Evolutionary conservation across 1,140 invertebrate genomes (phyloP).

Genomic region (Ostrea denselamellosa): DNA sequence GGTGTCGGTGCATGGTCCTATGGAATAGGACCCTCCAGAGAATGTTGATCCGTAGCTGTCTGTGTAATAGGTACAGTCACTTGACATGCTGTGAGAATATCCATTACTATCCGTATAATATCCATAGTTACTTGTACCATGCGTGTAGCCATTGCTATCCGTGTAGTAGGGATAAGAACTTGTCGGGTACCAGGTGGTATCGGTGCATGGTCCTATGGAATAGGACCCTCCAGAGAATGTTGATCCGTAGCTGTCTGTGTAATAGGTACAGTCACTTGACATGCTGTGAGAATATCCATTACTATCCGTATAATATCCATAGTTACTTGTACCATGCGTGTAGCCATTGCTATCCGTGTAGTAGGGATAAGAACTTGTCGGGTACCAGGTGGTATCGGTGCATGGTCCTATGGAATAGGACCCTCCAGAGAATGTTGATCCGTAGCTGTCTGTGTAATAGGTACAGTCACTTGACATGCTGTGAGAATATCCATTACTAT

Average conservation of each 20-base stretch:
- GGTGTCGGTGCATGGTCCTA: background rate
- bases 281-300: background rate
- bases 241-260: background rate
- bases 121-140: background rate
- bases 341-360: background rate
- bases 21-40: background rate
- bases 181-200: background rate
- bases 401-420: conserved; percentile 1
- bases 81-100: background rate
- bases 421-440: background rate
- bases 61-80: background rate
- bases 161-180: background rate
- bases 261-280: background rate
- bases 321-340: background rate
- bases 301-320: background rate
- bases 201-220: background rate
- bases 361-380: background rate
- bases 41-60: background rate
- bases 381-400: background rate
- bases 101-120: background rate
- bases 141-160: background rate
- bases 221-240: background rate
- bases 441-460: background rate
- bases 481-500: background rate
- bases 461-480: background rate